Evolutionary conservation across 2,888 invertebrate species (phyloP), one percentile per base, ranked within the genome.

Genomic region (Furcula furcula): DNA sequence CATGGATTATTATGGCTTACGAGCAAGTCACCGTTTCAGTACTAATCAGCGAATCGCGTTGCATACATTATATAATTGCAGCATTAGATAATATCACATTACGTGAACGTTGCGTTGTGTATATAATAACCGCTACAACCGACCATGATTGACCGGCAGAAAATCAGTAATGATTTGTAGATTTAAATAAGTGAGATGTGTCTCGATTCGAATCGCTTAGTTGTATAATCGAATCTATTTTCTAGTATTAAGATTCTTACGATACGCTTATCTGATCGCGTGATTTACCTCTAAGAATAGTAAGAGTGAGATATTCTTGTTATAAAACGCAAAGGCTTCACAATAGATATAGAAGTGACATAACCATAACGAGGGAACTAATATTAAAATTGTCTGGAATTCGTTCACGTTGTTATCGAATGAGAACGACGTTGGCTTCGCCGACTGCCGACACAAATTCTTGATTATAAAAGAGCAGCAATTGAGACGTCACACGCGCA

Each of bases 401-500:
- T 75, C 66, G 74, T 74, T 78, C 75, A 68, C 66, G 72, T 71
- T 67, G 67, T 76, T 77, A 78, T 76, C 80, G 81, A 77, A 78
- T 78, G 76, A 74, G 70, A 65, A 51, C 63, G 58, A 55, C 54
- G 69, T 61, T 66, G 72, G 81, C 72, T 72, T 69, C 69, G 67
- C 60, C 57, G 73, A 74, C 71, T 76, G 75, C 70, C 74, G 76
- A 74, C 76, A 81, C 82, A 84, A 79, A 83, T 84, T 78, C 83
- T 74, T 81, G 82, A 84, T 86, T 84, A 86, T 84, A 86, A 86
- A 87, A 86, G 87, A 86, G 83, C 81, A 81, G 73, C 85, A 83
- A 86, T 86, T 86, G 85, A 85, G 79, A 78, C 75, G 82, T 83
- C 78, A 77, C 71, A 65, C 65, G 45, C 72, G 75, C 84, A 85